phyloP scores from a whole-genome alignment of 2,797 vertebrate genomes.

The Myotis daubentonii region DNA sequence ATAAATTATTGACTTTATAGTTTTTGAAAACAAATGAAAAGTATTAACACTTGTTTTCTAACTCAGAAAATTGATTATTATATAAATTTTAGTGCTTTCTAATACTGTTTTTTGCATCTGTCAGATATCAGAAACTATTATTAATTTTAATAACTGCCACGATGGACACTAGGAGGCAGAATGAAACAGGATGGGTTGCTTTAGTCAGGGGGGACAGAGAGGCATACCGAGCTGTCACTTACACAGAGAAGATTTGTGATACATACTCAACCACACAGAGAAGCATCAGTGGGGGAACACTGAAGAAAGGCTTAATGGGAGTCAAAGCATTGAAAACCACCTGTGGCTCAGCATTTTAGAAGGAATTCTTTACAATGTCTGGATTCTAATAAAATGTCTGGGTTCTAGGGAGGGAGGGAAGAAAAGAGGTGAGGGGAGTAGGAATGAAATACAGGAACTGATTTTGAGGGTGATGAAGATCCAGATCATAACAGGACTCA shows the following conservation, averaged over 20 bases:
- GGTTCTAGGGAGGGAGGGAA: background rate
- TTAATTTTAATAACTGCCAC: background rate
- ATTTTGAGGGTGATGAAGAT: background rate
- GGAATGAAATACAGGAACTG: background rate
- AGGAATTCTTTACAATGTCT: background rate
- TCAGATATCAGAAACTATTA: background rate
- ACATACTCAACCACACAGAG: background rate
- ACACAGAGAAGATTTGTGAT: background rate
- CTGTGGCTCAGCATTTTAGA: background rate
- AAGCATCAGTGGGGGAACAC: background rate
- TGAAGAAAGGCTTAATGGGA: background rate
- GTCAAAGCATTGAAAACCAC: background rate
- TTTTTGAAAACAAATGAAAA: constrained; percentile 20
- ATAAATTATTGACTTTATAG: background rate
- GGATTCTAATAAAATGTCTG: background rate
- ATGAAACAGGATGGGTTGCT: accelerated
- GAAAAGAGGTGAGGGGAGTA: accelerated
- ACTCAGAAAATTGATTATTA: background rate
- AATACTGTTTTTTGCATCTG: background rate
- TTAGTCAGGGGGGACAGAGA: background rate
- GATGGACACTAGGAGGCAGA: background rate
- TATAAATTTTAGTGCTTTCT: background rate
- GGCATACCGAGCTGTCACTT: background rate
- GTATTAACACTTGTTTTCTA: background rate
- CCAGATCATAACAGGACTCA: background rate